Evolutionary conservation across 1,140 invertebrate genomes (phyloP).

Genomic region (Eulimnadia texana): DNA sequence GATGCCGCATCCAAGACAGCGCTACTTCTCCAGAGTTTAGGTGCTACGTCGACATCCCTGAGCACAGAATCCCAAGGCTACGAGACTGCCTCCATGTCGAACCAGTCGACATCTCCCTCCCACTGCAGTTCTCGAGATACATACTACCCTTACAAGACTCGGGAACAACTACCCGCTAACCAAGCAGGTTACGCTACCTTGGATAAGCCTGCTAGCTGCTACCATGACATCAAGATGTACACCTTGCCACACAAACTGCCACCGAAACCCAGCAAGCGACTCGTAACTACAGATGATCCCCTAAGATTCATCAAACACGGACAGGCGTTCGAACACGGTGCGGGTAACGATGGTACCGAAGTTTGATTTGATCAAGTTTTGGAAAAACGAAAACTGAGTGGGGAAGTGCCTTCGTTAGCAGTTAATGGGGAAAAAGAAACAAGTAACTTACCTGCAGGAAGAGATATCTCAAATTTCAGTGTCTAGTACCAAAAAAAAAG

Average conservation of each 20-base stretch:
- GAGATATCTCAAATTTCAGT: background rate
- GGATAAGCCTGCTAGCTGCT: too few relatives aligned
- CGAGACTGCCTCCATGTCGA: too few relatives aligned
- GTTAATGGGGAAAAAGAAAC: background rate
- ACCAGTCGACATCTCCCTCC: too few relatives aligned
- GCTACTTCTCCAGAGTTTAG: background rate
- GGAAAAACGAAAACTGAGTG: background rate
- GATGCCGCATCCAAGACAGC: slow-evolving; percentile 13
- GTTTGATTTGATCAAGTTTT: slow-evolving; percentile 9
- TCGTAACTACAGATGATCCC: background rate
- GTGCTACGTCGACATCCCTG: slow-evolving; percentile 10
- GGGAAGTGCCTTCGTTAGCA: background rate
- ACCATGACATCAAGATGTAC: too few relatives aligned
- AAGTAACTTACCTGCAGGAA: background rate
- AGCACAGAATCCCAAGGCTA: too few relatives aligned
- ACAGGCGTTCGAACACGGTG: slow-evolving; percentile 1
- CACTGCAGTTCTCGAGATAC: too few relatives aligned
- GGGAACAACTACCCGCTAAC: too few relatives aligned
- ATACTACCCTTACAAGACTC: too few relatives aligned
- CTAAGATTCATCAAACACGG: background rate
- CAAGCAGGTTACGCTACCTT: too few relatives aligned
- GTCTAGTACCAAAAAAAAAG: background rate
- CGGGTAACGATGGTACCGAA: slow-evolving; percentile 14
- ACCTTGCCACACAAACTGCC: too few relatives aligned
- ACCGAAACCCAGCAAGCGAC: slow-evolving; percentile 25